Conservation (phyloP, 2,797 vertebrate genomes). For the Pempheris klunzingeri region DNA sequence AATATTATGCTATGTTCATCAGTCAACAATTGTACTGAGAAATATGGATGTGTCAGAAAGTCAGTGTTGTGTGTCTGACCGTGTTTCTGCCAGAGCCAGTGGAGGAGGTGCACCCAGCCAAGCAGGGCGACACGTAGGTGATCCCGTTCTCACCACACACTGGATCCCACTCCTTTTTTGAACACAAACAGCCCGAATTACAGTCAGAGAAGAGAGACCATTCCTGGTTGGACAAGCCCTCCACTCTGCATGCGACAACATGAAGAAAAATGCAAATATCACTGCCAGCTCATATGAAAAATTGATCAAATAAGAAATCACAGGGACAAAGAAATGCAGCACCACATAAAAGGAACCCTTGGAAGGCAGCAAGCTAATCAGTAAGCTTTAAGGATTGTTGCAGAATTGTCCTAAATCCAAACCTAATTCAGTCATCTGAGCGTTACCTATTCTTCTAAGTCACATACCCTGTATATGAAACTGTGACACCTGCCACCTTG, state of each 20-base stretch:
- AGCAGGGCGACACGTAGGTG: slow-evolving; percentile 92
- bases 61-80: slow-evolving; percentile 78
- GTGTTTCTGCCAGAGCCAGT: slow-evolving; percentile 84
- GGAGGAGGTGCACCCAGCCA: slow-evolving; percentile 90
- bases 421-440: background rate
- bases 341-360: background rate
- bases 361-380: background rate
- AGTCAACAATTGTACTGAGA: background rate
- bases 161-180: slow-evolving; percentile 91
- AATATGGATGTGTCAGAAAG: background rate
- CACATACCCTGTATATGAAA: slow-evolving; percentile 89
- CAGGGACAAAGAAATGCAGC: slow-evolving; percentile 6
- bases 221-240: slow-evolving; percentile 75
- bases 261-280: slow-evolving; percentile 48
- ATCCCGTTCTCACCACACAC: slow-evolving; percentile 93
- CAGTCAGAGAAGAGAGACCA: slow-evolving; percentile 88
- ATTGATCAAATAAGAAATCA: slow-evolving; percentile 25
- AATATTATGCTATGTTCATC: slow-evolving; percentile 11
- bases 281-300: slow-evolving; percentile 40
- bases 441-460: background rate
- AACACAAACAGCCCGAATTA: slow-evolving; percentile 89
- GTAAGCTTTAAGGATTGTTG: background rate
- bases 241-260: slow-evolving; percentile 77
- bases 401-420: background rate
- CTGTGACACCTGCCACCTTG: slow-evolving; percentile 90